These are phyloP conservation scores for Gila orcuttii DNA, from an alignment of 2,113 vertebrate species.

Conservation along the genomic window DNA sequence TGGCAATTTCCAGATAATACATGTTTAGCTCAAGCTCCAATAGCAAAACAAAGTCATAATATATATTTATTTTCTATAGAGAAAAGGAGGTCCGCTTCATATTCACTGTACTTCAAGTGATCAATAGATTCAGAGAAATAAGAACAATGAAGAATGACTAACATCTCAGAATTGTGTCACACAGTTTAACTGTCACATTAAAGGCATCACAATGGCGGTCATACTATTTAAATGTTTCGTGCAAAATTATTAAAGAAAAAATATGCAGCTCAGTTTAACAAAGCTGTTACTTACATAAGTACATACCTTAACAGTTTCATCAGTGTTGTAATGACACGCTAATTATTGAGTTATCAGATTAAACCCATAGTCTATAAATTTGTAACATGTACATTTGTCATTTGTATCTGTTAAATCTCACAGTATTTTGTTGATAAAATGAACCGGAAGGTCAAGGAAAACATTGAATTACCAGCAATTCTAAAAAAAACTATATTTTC, in stretches of 20 bases:
- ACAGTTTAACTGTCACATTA: neutral
- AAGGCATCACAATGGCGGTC: neutral
- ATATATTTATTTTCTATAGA: conserved; percentile 2
- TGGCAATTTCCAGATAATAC: conserved; percentile 9
- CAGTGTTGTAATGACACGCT: neutral
- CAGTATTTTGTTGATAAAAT: neutral
- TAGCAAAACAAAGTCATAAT: neutral
- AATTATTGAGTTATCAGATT: neutral
- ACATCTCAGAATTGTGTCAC: neutral
- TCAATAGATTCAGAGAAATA: neutral
- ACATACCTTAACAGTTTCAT: neutral
- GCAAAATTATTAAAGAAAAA: neutral
- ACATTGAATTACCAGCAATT: neutral
- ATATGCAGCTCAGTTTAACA: neutral
- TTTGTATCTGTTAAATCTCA: neutral
- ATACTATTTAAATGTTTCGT: neutral
- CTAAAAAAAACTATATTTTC: neutral
- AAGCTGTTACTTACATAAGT: neutral
- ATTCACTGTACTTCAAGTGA: neutral
- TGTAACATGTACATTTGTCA: neutral
- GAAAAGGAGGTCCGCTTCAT: neutral
- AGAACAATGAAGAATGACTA: conserved; percentile 11
- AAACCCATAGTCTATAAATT: neutral
- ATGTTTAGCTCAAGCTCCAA: neutral
- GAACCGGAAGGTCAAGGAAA: neutral